Evolutionary conservation across 2,888 invertebrate species (phyloP), one percentile per base, ranked within the genome.

Genomic region (Morpho helenor): DNA sequence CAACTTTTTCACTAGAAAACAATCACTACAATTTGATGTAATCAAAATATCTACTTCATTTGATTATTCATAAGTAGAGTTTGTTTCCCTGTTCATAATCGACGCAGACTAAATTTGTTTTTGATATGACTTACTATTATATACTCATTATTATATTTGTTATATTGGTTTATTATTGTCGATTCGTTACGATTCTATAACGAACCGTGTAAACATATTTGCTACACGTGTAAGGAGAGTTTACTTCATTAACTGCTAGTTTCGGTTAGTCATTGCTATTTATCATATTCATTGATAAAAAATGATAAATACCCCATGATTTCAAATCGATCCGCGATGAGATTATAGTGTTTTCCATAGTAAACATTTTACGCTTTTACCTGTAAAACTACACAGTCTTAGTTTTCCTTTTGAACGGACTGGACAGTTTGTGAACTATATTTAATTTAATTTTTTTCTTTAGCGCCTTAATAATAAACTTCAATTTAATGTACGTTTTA

Each of bases 221-320:
- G 8, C 10, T 8, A 10, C 23, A 39, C 45, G 10, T 16, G 7
- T 41, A 40, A 10, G 40, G 46, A 44, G 10, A 40, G 40, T 46
- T 7, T 7, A 45, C 16, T 47, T 47, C 42, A 8, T 16, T 31
- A 31, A 8, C 53, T 47, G 53, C 42, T 22, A 22, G 47, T 47
- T 49, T 40, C 40, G 7, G 9, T 40, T 41, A 31, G 5, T 5
- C 31, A 31, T 31, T 31, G 2, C 31, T 54, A 42, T 48, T 42
- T 48, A 48, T 48, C 47, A 54, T 53, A 56, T 55, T 53, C 46
- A 54, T 47, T 40, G 60, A 60, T 58, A 62, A 58, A 16, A 57
- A 58, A 42, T 63, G 60, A 63, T 61, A 61, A 63, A 64, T 62
- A 43, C 7, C 51, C 52, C 22, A 40, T 52, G 52, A 62, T 58